phyloP scores from a whole-genome alignment of 2,888 invertebrate genomes.

The Dasypogon diadema region DNA sequence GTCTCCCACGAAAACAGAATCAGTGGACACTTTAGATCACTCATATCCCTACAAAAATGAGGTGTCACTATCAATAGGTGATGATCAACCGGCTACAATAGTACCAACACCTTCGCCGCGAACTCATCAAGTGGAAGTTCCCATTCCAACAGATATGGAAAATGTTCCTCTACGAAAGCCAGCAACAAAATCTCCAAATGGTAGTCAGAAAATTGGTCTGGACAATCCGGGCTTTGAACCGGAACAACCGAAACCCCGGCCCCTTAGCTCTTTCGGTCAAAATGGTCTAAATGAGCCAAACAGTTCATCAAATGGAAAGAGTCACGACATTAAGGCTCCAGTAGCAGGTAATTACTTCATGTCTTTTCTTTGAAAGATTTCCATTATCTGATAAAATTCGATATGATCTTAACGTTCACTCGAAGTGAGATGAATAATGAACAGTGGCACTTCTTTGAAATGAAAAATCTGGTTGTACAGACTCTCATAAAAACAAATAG shows the following conservation, averaged over 20 bases:
- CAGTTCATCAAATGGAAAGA: slow-evolving; percentile 55
- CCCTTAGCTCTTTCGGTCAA: slow-evolving; percentile 58
- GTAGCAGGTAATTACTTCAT: slow-evolving; percentile 48
- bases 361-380: slow-evolving; percentile 1
- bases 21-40: slow-evolving; percentile 52
- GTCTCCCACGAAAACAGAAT: slow-evolving; percentile 53
- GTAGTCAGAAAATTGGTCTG: slow-evolving; percentile 56
- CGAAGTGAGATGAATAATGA: too few relatives aligned
- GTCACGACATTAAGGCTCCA: slow-evolving; percentile 52
- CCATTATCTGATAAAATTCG: slow-evolving; percentile 11
- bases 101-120: slow-evolving; percentile 59
- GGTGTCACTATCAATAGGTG: slow-evolving; percentile 58
- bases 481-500: too few relatives aligned
- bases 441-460: too few relatives aligned
- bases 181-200: slow-evolving; percentile 55
- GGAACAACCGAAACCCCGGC: slow-evolving; percentile 55
- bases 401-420: background rate
- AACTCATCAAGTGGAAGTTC: slow-evolving; percentile 49
- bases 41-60: slow-evolving; percentile 58
- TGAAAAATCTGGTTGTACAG: too few relatives aligned
- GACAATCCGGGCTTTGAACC: slow-evolving; percentile 58
- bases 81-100: slow-evolving; percentile 56
- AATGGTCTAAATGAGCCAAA: slow-evolving; percentile 56
- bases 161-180: slow-evolving; percentile 54
- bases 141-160: slow-evolving; percentile 53